Evolutionary conservation across 1,140 invertebrate species (phyloP).

Genomic region (Megalopta genalis): DNA sequence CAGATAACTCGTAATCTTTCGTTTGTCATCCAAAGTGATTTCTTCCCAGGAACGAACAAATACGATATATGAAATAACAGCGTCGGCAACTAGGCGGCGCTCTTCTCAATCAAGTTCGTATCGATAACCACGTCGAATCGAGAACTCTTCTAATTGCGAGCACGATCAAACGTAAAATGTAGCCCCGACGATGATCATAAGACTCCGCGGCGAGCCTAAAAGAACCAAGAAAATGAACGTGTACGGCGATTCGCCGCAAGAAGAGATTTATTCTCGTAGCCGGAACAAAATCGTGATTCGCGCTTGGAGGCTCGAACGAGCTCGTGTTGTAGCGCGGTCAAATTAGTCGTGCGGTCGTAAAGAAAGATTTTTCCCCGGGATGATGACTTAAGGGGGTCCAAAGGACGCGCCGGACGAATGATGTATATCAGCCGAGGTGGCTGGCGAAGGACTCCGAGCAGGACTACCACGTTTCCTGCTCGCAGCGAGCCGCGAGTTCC

Average conservation of each 20-base stretch:
- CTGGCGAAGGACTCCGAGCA: neutral
- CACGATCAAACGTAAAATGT: slow-evolving; percentile 19
- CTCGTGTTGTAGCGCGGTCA: neutral
- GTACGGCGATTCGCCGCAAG: neutral
- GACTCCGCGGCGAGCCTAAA: neutral
- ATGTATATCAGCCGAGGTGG: neutral
- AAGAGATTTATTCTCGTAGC: slow-evolving; percentile 8
- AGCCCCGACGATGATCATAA: neutral
- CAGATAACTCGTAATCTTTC: too few species aligned
- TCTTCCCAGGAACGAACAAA: too few species aligned
- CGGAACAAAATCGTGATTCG: slow-evolving; percentile 20
- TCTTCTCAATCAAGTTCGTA: too few species aligned
- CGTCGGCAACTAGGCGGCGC: too few species aligned
- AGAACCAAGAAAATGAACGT: slow-evolving; percentile 1
- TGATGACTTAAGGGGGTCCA: slow-evolving; percentile 14
- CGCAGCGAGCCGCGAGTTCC: too few species aligned
- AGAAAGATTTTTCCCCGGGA: slow-evolving; percentile 5
- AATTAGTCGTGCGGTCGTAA: slow-evolving; percentile 17
- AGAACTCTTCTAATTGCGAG: neutral
- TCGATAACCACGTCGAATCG: slow-evolving; percentile 1
- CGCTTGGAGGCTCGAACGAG: neutral
- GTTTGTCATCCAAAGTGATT: too few species aligned
- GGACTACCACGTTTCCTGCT: neutral
- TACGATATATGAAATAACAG: too few species aligned
- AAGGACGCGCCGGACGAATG: slow-evolving; percentile 17